Percentiles rank a stretch among this genome's conserved stretches.
Evolutionary conservation across 92 coral and sea anemone genomes (phyloP).

Genomic region (Zoanthus sansibaricus): DNA sequence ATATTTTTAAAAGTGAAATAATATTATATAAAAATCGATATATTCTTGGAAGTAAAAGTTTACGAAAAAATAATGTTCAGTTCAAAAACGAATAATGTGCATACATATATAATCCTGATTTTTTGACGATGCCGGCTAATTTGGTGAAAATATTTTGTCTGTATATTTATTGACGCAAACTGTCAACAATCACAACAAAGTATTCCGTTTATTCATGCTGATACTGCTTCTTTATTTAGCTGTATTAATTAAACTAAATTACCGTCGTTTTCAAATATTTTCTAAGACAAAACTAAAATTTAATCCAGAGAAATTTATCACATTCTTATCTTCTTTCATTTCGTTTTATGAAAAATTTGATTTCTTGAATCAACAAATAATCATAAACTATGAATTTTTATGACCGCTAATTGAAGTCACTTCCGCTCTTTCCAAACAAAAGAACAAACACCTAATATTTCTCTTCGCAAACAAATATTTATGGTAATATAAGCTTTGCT

Average conservation of each 20-base stretch:
- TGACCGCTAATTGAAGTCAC: not conserved
- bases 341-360: not conserved
- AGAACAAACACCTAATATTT: not conserved
- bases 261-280: not conserved
- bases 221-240: not conserved
- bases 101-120: not conserved
- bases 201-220: not conserved
- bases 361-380: constrained; percentile 6
- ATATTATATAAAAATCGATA: not conserved
- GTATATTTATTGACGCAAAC: not conserved
- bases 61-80: not conserved
- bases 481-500: not conserved
- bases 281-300: not conserved
- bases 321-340: not conserved
- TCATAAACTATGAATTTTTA: not conserved
- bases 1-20: not conserved
- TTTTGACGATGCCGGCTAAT: not conserved
- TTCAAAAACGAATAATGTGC: not conserved
- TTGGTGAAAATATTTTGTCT: not conserved
- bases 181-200: not conserved
- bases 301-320: not conserved
- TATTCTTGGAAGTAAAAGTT: not conserved
- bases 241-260: not conserved
- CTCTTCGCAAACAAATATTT: not conserved
- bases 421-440: not conserved